These are phyloP conservation scores for Pteronura brasiliensis DNA, from an alignment of 2,113 vertebrate genomes.

Conservation along the genomic window DNA sequence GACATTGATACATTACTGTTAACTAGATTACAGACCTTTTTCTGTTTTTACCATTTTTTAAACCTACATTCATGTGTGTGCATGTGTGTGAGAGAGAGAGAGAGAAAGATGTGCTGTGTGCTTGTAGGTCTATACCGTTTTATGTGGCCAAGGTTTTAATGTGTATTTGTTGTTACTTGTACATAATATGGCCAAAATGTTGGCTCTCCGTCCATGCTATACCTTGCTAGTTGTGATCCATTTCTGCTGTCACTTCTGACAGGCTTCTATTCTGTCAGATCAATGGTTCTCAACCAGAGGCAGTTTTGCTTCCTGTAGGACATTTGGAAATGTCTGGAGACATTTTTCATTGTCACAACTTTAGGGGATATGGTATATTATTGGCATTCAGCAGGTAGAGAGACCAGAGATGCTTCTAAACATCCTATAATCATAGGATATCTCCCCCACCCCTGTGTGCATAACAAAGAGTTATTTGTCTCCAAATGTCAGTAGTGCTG, in stretches of 20 bases:
- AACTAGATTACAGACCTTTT: neutral
- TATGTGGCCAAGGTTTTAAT: neutral
- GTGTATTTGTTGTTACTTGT: neutral
- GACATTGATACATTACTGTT: neutral
- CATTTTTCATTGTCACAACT: constrained; percentile 17
- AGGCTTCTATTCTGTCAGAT: neutral
- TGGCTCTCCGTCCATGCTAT: neutral
- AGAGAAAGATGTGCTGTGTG: neutral
- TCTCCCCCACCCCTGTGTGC: neutral
- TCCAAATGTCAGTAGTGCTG: neutral
- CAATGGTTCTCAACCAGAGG: neutral
- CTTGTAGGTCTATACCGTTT: neutral
- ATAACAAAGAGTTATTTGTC: neutral
- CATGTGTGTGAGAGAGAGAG: no score
- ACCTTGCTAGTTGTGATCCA: neutral
- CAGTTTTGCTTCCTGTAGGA: neutral
- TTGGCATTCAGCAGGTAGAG: neutral
- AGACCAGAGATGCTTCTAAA: neutral
- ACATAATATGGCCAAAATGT: neutral
- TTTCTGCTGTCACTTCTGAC: neutral
- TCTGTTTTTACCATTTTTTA: constrained; percentile 25
- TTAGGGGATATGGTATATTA: neutral
- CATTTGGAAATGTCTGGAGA: constrained; percentile 37
- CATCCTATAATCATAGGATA: neutral
- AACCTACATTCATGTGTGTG: neutral